These are phyloP conservation scores for Thunnus thynnus DNA, from an alignment of 2,113 vertebrate genomes.

Conservation along the genomic window DNA sequence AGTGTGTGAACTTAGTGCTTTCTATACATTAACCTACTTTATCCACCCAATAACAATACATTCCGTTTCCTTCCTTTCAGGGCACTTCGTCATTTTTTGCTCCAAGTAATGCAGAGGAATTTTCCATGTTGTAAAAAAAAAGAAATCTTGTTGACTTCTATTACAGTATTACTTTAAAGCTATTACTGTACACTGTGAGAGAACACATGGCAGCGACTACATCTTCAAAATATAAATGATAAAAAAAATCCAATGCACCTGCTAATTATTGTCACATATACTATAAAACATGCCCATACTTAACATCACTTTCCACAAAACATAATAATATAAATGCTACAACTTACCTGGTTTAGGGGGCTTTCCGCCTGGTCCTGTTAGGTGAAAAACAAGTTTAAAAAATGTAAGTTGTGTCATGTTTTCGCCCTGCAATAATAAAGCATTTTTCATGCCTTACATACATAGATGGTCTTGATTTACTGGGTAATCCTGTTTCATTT, in stretches of 20 bases:
- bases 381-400: constrained; percentile 20
- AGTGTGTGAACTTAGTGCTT: constrained; percentile 16
- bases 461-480: no score
- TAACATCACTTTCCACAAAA: not conserved
- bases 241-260: no score
- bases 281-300: not conserved
- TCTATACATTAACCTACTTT: constrained; percentile 16
- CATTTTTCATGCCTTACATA: no score
- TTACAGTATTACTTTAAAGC: not conserved
- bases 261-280: no score
- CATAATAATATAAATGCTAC: not conserved
- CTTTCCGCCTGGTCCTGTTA: constrained; percentile 77
- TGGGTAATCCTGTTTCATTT: no score
- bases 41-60: constrained; percentile 18
- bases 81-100: not conserved
- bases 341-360: constrained; percentile 76
- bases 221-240: not conserved
- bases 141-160: not conserved
- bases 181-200: not conserved
- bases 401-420: not conserved
- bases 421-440: not conserved
- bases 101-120: not conserved
- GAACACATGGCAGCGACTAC: not conserved
- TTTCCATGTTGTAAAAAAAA: constrained; percentile 19
- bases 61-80: constrained; percentile 46